A percentile compares a stretch with the other conserved stretches of the same genome.
Evolutionary conservation across 2,113 vertebrate species (phyloP).

Genomic region (Leiothrix lutea): DNA sequence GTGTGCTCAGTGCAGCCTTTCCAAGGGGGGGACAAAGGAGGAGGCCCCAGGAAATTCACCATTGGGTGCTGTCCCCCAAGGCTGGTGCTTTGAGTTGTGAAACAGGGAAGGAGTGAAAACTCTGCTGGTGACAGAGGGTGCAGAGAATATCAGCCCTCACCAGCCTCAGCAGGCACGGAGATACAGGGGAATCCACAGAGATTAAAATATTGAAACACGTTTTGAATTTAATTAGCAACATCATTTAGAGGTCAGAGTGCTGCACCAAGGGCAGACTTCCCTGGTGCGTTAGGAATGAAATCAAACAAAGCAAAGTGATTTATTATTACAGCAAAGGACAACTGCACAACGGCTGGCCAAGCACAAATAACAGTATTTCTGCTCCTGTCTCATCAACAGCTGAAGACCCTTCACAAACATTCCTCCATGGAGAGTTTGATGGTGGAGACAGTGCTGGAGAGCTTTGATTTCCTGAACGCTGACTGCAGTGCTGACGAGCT

Average conservation of each 20-base stretch:
- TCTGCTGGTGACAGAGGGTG: neutral
- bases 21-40: neutral
- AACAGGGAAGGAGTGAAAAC: neutral
- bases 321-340: neutral
- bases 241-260: neutral
- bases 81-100: neutral
- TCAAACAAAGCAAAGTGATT: neutral
- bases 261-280: neutral
- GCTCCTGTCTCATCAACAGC: conserved; percentile 48
- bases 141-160: neutral
- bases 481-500: conserved; percentile 82
- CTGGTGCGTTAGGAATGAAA: neutral
- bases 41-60: neutral
- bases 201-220: neutral
- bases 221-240: neutral
- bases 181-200: neutral
- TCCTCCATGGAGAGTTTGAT: conserved; percentile 85
- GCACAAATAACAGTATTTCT: neutral
- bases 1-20: neutral
- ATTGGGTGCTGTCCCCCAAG: neutral
- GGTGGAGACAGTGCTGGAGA: conserved; percentile 88
- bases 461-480: conserved; percentile 88
- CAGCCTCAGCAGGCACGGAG: neutral
- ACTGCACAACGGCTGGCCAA: neutral
- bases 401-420: conserved; percentile 56